A percentile compares a stretch with the other conserved stretches of the same genome.
These are phyloP conservation scores for Heliconius hewitsoni DNA, from an alignment of 1,140 invertebrate genomes.

Conservation along the genomic window DNA sequence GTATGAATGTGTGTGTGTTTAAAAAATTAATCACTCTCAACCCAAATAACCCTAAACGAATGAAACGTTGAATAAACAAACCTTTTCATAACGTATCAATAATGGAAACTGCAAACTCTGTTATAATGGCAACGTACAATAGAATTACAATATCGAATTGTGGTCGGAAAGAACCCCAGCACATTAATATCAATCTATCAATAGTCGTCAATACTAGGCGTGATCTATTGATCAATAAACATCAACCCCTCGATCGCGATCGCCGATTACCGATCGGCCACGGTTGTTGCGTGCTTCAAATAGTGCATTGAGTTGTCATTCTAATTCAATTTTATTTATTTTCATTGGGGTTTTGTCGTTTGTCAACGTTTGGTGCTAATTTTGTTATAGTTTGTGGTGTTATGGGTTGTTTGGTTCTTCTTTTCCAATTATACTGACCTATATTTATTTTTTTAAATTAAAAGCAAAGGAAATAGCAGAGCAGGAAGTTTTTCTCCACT, in stretches of 20 bases:
- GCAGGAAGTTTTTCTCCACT: too few relatives aligned
- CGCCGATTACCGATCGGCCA: slow-evolving; percentile 65
- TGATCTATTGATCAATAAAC: slow-evolving; percentile 72
- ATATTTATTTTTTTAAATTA: not conserved
- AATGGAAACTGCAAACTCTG: slow-evolving; percentile 56
- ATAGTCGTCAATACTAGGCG: slow-evolving; percentile 75
- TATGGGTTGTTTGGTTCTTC: not conserved
- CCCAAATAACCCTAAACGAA: slow-evolving; percentile 42
- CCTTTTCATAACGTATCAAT: slow-evolving; percentile 47
- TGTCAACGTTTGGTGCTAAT: slow-evolving; percentile 12
- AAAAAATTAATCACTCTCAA: slow-evolving; percentile 32
- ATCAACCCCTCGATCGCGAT: slow-evolving; percentile 59
- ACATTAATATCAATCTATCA: slow-evolving; percentile 78
- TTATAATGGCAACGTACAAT: slow-evolving; percentile 53
- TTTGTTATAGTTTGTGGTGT: not conserved
- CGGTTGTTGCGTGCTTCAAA: slow-evolving; percentile 53
- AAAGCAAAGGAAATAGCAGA: too few relatives aligned
- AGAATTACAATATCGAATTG: slow-evolving; percentile 74
- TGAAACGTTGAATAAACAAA: slow-evolving; percentile 58
- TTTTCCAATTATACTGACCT: not conserved
- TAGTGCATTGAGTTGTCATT: slow-evolving; percentile 57
- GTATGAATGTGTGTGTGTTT: not conserved
- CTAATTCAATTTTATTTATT: slow-evolving; percentile 43
- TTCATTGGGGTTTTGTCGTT: slow-evolving; percentile 26
- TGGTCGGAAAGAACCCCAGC: slow-evolving; percentile 71